These are phyloP conservation scores for Petrocephalus sullivani DNA, from an alignment of 2,797 vertebrate species.

Conservation along the genomic window DNA sequence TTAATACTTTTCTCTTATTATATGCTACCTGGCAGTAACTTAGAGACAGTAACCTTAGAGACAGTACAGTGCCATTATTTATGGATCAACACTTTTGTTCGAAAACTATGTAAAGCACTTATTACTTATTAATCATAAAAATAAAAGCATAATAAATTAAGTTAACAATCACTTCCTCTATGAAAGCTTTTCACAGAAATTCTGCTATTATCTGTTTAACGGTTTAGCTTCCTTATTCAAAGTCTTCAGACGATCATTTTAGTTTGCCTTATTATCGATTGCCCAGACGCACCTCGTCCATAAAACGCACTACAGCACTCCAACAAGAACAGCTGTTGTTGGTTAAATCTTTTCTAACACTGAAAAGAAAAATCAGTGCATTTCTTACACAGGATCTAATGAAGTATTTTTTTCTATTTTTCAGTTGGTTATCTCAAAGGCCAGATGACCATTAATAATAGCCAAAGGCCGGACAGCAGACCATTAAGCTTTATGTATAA, in stretches of 20 bases:
- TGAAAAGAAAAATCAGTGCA: background rate
- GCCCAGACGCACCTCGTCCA: conserved; percentile 19
- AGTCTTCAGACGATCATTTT: background rate
- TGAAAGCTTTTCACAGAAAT: background rate
- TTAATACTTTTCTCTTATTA: conserved; percentile 15
- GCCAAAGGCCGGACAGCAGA: background rate
- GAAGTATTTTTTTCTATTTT: background rate
- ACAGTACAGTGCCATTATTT: conserved; percentile 8
- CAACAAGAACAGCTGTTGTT: background rate
- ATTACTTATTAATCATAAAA: background rate
- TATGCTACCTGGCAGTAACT: background rate
- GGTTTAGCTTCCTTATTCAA: background rate
- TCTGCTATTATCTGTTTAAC: background rate
- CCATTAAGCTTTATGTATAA: too few species aligned
- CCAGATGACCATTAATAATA: background rate
- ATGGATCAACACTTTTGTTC: background rate
- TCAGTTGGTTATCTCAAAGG: background rate
- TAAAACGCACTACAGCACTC: background rate
- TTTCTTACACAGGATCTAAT: background rate
- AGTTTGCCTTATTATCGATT: background rate
- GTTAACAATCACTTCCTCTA: background rate
- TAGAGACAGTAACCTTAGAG: background rate
- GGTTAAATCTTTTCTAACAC: background rate
- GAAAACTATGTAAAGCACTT: conserved; percentile 16
- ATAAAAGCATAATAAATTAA: conserved; percentile 1